These are phyloP conservation scores for Teleopsis dalmanni DNA, from an alignment of 1,140 invertebrate genomes.

Conservation along the genomic window DNA sequence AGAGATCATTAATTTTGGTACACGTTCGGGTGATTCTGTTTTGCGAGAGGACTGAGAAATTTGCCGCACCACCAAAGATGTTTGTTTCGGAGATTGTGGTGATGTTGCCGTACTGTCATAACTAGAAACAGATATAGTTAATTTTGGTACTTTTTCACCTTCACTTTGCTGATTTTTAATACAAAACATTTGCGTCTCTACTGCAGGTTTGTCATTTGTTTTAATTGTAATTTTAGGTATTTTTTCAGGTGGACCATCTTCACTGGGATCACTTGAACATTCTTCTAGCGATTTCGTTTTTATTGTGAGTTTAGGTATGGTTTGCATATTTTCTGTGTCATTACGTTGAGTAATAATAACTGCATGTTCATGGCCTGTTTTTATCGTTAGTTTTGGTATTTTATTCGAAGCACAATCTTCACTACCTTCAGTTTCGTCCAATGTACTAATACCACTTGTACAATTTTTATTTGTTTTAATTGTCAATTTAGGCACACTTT, in stretches of 20 bases:
- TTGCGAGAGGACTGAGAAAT: not conserved
- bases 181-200: not conserved
- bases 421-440: constrained; percentile 7
- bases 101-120: not conserved
- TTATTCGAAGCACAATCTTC: constrained; percentile 11
- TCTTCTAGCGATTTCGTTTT: constrained; percentile 28
- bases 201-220: constrained; percentile 1
- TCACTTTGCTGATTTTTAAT: constrained; percentile 6
- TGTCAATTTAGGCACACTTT: constrained; percentile 36
- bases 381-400: constrained; percentile 39
- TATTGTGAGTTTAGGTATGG: constrained; percentile 35
- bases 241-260: constrained; percentile 9
- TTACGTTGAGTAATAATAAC: constrained; percentile 31
- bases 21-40: constrained; percentile 10
- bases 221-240: constrained; percentile 18
- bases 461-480: constrained; percentile 34
- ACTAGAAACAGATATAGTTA: constrained; percentile 11
- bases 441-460: constrained; percentile 16
- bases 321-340: constrained; percentile 28
- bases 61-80: constrained; percentile 8
- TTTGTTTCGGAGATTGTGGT: constrained; percentile 2
- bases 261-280: not conserved
- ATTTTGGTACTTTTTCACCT: constrained; percentile 10
- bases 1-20: constrained; percentile 33
- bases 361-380: constrained; percentile 29